These are phyloP conservation scores for Theristicus caerulescens DNA, from an alignment of 2,113 vertebrate genomes.

Conservation along the genomic window DNA sequence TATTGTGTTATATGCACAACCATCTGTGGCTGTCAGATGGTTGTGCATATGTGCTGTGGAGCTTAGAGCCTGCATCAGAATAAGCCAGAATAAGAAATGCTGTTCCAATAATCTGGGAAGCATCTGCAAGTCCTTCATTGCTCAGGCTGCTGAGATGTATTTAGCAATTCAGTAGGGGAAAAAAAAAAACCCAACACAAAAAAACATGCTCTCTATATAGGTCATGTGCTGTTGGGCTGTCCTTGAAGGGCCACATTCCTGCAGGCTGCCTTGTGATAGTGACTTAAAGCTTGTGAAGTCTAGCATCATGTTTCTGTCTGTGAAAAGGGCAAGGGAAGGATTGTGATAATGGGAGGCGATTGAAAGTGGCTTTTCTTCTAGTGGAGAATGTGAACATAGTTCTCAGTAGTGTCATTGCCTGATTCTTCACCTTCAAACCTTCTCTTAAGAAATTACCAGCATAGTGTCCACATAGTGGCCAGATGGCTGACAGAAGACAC, in stretches of 20 bases:
- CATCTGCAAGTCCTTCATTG: background rate
- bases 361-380: background rate
- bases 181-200: background rate
- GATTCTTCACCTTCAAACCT: background rate
- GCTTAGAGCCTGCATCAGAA: background rate
- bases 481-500: slow-evolving; percentile 76
- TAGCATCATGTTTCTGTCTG: background rate
- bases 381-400: background rate
- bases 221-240: background rate
- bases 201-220: background rate
- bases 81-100: background rate
- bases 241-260: background rate
- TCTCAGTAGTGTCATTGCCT: background rate
- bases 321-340: background rate
- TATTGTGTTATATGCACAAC: too few species aligned
- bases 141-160: background rate
- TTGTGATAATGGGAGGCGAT: background rate
- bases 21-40: background rate
- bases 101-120: background rate
- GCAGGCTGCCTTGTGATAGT: background rate
- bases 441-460: slow-evolving; percentile 26
- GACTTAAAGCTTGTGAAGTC: background rate
- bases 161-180: background rate
- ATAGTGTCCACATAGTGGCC: slow-evolving; percentile 54
- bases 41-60: background rate